Conservation (phyloP, 30 jellyfish, hydroid and myxozoan species). For the Phacellophora camtschatica region DNA sequence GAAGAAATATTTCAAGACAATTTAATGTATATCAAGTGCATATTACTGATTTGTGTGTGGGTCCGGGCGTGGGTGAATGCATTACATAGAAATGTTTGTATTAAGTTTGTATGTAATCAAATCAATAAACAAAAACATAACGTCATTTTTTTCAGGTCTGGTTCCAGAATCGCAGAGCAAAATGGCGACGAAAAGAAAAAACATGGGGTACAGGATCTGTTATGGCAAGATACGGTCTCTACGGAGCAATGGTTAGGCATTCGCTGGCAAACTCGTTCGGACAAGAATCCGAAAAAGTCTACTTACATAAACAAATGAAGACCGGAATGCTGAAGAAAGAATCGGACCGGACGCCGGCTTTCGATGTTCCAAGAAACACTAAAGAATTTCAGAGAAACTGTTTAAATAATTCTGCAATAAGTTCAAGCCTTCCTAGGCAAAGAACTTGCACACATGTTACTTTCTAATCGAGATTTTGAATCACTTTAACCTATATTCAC, state of each 20-base stretch:
- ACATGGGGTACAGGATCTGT: constrained; percentile 97
- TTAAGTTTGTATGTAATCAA: no score
- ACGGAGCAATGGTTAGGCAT: constrained; percentile 98
- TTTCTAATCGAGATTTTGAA: background rate
- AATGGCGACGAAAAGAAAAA: constrained; percentile 97
- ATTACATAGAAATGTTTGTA: no score
- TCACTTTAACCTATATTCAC: no score
- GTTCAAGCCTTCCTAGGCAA: background rate
- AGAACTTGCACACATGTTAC: background rate
- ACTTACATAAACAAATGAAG: background rate
- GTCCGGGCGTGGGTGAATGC: no score
- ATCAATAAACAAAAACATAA: background rate
- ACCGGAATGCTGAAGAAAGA: constrained; percentile 6
- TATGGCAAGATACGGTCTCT: constrained; percentile 94
- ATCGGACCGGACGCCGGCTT: background rate
- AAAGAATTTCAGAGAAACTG: background rate
- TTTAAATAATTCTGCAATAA: background rate
- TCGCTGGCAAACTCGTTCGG: constrained; percentile 68
- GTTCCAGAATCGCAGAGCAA: constrained; percentile 98
- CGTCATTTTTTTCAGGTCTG: constrained; percentile 57
- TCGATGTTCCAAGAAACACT: background rate
- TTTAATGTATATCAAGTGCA: no score
- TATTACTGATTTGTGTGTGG: no score
- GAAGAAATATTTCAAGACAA: no score
- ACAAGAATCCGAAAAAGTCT: constrained; percentile 8